Evolutionary conservation across 2,113 vertebrate genomes (phyloP), one percentile per base, ranked within the genome.

Genomic region (Alethe diademata): DNA sequence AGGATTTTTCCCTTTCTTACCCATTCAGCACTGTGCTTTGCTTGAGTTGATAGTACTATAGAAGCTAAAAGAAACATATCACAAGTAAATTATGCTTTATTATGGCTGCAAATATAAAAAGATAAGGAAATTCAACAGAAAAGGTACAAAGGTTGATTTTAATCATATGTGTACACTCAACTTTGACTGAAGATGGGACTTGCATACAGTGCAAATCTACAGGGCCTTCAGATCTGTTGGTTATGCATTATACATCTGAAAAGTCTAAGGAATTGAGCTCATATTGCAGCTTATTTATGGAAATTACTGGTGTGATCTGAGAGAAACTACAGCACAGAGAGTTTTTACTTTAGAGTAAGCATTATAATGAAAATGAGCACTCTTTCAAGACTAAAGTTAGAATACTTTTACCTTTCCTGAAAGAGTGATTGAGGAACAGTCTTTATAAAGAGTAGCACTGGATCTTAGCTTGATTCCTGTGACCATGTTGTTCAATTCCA

Each of bases 141-240:
- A 93, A 92, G 50, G 93, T 92, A 86, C 87, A 95, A 96, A 96
- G 92, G 92, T 93, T 50, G 65, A 56, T 90, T 88, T 84, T 62
- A 90, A 85, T 79, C 8, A 1, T 54, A 43, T 42, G 26, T 74
- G 31, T 64, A 45, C 61, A 72, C 38, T 82, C 50, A 48, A 42
- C 36, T 93, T 91, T 78, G 58, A 69, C 73, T 91, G 90, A 91
- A 58, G 81, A 85, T 71, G 78, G 56, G 57, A 75, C 61, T 69
- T 88, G 88, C 28, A 36, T 26, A 69, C 1, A 1, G 54, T 75
- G 81, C 85, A 88, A 3, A 78, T 85, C 70, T 67, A 75, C 17
- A 26, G 58, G 45, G 36, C 54, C 67, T 79, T 67, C 66, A 87
- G 86, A 87, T 57, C 48, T 48, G 61, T 67, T 82, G n/a, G 31